These are phyloP conservation scores for Heteromyza rotundicornis DNA, from an alignment of 2,888 invertebrate species.

Conservation along the genomic window DNA sequence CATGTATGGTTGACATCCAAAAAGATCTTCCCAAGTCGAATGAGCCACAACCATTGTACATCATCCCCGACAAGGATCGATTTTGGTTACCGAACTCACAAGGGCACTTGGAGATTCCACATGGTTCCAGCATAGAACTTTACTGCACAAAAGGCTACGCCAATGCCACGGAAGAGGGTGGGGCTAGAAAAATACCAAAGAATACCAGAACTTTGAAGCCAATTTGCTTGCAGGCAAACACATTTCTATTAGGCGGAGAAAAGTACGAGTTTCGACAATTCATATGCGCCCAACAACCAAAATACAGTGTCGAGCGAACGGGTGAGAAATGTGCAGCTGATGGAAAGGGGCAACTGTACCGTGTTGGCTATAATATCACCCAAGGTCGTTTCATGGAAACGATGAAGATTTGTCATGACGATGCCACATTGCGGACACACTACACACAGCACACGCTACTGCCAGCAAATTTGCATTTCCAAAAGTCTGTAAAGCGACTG, in stretches of 20 bases:
- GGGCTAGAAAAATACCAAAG: too few relatives aligned
- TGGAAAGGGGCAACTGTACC: conserved; percentile 38
- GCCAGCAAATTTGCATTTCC: conserved; percentile 61
- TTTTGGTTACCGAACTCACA: conserved; percentile 49
- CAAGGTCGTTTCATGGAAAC: conserved; percentile 52
- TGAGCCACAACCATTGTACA: conserved; percentile 69
- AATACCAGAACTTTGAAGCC: conserved; percentile 32
- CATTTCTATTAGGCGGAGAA: conserved; percentile 37
- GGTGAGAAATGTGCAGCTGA: conserved; percentile 33
- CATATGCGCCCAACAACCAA: conserved; percentile 37
- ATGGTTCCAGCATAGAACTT: conserved; percentile 50
- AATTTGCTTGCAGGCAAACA: conserved; percentile 42
- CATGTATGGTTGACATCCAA: conserved; percentile 46
- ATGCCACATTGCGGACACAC: conserved; percentile 49
- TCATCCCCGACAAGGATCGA: conserved; percentile 58
- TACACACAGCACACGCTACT: conserved; percentile 57
- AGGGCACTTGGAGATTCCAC: conserved; percentile 47
- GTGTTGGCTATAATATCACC: conserved; percentile 58
- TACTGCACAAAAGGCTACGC: conserved; percentile 46
- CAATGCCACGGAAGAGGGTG: conserved; percentile 16
- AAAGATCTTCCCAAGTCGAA: conserved; percentile 63
- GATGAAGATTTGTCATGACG: conserved; percentile 62
- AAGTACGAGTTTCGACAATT: conserved; percentile 43
- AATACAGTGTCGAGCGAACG: conserved; percentile 42
- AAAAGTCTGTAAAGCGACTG: conserved; percentile 58